These are phyloP conservation scores for Scaptomyza flava DNA, from an alignment of 2,888 invertebrate species.

Conservation along the genomic window DNA sequence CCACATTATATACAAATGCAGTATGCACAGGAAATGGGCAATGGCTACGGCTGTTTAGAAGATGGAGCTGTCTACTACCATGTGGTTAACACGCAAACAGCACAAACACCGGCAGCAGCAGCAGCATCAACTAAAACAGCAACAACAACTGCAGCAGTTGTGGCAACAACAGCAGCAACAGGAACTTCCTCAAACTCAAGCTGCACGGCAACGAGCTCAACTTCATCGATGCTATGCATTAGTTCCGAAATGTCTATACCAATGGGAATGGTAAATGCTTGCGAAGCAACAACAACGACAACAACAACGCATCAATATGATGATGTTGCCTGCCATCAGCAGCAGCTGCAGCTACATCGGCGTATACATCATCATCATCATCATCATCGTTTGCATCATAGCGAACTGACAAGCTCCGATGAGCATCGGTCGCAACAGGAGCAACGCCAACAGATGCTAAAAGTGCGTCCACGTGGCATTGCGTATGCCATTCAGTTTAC, in stretches of 20 bases:
- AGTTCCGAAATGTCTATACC: constrained; percentile 84
- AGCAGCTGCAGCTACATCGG: constrained; percentile 9
- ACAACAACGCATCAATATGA: constrained; percentile 84
- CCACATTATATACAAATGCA: constrained; percentile 59
- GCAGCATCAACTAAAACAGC: background rate
- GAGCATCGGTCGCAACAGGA: constrained; percentile 5
- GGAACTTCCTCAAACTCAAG: constrained; percentile 5
- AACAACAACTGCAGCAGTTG: background rate
- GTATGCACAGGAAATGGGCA: constrained; percentile 34
- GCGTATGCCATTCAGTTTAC: constrained; percentile 82
- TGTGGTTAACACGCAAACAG: constrained; percentile 44
- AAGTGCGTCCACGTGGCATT: constrained; percentile 79
- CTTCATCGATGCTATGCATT: constrained; percentile 80
- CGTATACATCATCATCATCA: constrained; percentile 13
- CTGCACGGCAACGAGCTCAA: constrained; percentile 36
- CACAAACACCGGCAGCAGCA: constrained; percentile 15
- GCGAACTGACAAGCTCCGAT: background rate
- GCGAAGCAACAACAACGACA: constrained; percentile 75
- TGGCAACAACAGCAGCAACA: constrained; percentile 3
- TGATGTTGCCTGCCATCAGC: constrained; percentile 68
- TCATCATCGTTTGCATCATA: background rate
- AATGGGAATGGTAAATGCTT: constrained; percentile 71
- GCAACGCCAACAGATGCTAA: constrained; percentile 50
- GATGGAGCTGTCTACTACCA: constrained; percentile 61
- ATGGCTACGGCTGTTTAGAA: constrained; percentile 49